A percentile compares a stretch with the other conserved stretches of the same genome.
These are phyloP conservation scores for Syritta pipiens DNA, from an alignment of 2,888 invertebrate species.

Conservation along the genomic window DNA sequence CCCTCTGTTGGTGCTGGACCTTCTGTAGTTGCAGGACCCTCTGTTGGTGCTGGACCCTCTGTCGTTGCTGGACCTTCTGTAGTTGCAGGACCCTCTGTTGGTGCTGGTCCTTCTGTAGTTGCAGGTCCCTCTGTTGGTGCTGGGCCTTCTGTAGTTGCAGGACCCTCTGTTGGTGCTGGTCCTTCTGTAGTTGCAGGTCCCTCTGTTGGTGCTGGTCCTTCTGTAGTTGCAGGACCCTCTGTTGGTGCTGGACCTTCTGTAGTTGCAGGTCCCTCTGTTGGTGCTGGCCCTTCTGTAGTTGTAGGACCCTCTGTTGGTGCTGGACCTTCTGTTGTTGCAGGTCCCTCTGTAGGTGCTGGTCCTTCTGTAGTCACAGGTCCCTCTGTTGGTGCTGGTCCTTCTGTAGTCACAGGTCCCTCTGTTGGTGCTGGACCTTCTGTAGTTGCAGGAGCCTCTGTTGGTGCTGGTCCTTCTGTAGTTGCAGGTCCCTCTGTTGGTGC, in stretches of 20 bases:
- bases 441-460: not conserved
- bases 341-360: not conserved
- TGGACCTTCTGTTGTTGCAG: not conserved
- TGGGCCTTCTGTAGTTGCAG: slow-evolving; percentile 8
- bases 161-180: slow-evolving; percentile 48
- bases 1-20: too few relatives aligned
- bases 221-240: not conserved
- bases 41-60: too few relatives aligned
- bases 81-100: too few relatives aligned
- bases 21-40: too few relatives aligned
- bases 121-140: too few relatives aligned
- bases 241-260: not conserved
- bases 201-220: not conserved
- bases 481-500: not conserved
- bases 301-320: not conserved
- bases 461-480: not conserved
- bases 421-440: not conserved
- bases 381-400: not conserved
- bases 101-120: too few relatives aligned
- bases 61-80: too few relatives aligned
- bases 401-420: slow-evolving; percentile 15
- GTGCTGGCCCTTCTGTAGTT: not conserved
- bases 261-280: not conserved
- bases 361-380: not conserved
- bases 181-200: not conserved